phyloP scores from a whole-genome alignment of 2,797 vertebrate genomes.

The Percopsis omiscomaycus region DNA sequence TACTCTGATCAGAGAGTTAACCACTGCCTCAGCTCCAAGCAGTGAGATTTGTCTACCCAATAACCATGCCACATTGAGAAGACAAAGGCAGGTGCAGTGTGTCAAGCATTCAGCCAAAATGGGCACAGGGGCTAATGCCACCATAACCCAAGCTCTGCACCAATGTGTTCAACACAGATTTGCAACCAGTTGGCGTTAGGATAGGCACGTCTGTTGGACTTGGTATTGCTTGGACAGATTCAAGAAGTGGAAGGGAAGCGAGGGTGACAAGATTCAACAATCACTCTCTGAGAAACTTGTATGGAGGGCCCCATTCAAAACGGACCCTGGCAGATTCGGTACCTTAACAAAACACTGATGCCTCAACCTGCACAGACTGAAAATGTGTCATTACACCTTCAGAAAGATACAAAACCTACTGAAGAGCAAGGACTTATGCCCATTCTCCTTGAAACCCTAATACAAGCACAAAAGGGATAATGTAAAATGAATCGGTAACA shows the following conservation, averaged over 20 bases:
- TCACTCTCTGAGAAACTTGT: constrained; percentile 61
- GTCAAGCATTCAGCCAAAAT: constrained; percentile 61
- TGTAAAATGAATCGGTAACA: constrained; percentile 75
- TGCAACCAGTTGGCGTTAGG: constrained; percentile 71
- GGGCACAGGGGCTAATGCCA: constrained; percentile 47
- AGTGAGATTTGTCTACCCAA: constrained; percentile 56
- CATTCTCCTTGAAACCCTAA: constrained; percentile 59
- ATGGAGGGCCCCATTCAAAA: constrained; percentile 45
- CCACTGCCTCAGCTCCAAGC: constrained; percentile 55
- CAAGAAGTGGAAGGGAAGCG: constrained; percentile 40
- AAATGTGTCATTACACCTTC: constrained; percentile 62
- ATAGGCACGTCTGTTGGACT: constrained; percentile 78
- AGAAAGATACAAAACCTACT: constrained; percentile 64
- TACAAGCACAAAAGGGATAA: constrained; percentile 71
- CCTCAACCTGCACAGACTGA: constrained; percentile 67
- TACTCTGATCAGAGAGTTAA: constrained; percentile 59
- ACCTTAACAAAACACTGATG: constrained; percentile 70
- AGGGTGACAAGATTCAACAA: constrained; percentile 59
- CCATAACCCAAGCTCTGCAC: constrained; percentile 62
- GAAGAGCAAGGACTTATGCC: constrained; percentile 54
- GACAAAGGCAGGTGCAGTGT: constrained; percentile 68
- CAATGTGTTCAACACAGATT: constrained; percentile 59
- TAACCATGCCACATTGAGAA: constrained; percentile 62
- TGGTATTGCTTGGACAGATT: constrained; percentile 78
- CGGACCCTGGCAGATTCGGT: constrained; percentile 66